Percentiles rank a stretch among this genome's conserved stretches.
These are phyloP conservation scores for Invenusta paracnida DNA, from an alignment of 2,888 invertebrate genomes.

Conservation along the genomic window DNA sequence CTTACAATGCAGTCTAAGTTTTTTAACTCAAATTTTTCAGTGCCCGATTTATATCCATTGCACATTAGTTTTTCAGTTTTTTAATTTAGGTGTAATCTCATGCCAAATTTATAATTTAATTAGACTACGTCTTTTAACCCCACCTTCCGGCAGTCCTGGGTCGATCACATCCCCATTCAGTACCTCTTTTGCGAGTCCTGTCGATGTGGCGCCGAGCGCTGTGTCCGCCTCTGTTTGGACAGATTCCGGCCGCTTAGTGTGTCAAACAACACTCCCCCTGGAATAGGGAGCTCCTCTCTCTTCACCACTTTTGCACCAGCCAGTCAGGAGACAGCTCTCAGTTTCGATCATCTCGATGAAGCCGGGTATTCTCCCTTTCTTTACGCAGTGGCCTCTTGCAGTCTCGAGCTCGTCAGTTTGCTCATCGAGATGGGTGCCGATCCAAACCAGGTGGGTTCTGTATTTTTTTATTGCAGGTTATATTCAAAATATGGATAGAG, in stretches of 20 bases:
- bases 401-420: neutral
- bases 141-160: constrained; percentile 27
- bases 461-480: too few species aligned
- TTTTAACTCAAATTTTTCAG: too few species aligned
- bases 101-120: too few species aligned
- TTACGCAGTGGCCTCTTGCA: constrained; percentile 68
- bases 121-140: too few species aligned
- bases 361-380: constrained; percentile 76
- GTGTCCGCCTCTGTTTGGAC: constrained; percentile 39
- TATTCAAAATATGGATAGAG: too few species aligned
- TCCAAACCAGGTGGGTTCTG: neutral
- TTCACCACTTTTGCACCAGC: constrained; percentile 66
- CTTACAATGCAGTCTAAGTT: too few species aligned
- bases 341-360: constrained; percentile 54
- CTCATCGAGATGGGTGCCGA: neutral
- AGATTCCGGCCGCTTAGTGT: constrained; percentile 37
- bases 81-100: too few species aligned
- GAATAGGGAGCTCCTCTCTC: constrained; percentile 63
- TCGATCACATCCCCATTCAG: neutral
- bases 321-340: constrained; percentile 47
- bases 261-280: constrained; percentile 62
- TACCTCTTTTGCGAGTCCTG: constrained; percentile 36
- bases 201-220: constrained; percentile 33
- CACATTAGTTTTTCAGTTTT: too few species aligned
- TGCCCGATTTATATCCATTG: too few species aligned